Base-by-base conservation (phyloP, 2,113 vertebrate species). In the Saimiri boliviensis region DNA sequence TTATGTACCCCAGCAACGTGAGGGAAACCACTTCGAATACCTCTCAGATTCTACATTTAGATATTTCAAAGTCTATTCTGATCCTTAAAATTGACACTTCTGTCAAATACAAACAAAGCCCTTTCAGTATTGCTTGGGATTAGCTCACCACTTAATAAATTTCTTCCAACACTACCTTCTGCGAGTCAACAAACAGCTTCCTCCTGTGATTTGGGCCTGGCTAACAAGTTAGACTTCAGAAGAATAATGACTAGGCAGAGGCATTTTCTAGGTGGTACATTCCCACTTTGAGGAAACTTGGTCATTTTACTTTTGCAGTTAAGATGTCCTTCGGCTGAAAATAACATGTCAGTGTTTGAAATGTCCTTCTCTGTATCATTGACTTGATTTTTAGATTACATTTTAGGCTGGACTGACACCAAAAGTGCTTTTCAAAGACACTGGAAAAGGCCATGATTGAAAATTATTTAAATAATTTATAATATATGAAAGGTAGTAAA, bases 151-250 rank as follows among this genome's bases (percentile, higher is more conserved):
- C 81, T 87, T 93, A 92, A 97, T 95, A 93, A 85, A 97, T 97
- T 95, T 88, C 95, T 97, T 97, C 96, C 82, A 96, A 89, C 77
- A 91, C 80, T 70, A 32, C 91, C 80, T 91, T 93, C 91, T 93
- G 11, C 79, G 84, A 97, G 56, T 92, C 91, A 95, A 92, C 85
- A 95, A 98, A 84, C 70, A 74, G 79, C 82, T 96, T 96, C 86
- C 84, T 25, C 52, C 89, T 95, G 56, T 95, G 97, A 96, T 86
- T 45, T 95, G 80, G 95, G 81, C 40, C 86, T 90, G 73, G 47
- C 86, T 95, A 94, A 95, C 81, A 95, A 92, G 86, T 90, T 89
- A 94, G 77, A 90, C 84, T 96, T 87, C 52, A 58, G 83, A 94
- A 92, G 87, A 97, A 91, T 74, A 82, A 97, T 95, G 93, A 60